phyloP scores from a whole-genome alignment of 1,140 invertebrate genomes.

The Ips typographus region DNA sequence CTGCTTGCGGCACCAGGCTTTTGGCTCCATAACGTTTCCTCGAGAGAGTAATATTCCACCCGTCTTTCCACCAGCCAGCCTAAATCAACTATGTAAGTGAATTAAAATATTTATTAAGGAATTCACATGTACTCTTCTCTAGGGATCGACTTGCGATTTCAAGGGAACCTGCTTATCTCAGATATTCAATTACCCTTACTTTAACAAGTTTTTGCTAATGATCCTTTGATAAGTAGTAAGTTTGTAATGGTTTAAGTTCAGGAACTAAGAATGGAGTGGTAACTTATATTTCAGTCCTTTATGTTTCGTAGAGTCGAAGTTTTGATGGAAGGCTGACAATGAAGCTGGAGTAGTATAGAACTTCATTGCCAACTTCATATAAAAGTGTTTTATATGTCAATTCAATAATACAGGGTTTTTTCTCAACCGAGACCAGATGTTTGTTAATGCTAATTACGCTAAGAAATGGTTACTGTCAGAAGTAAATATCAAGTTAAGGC shows the following conservation, averaged over 20 bases:
- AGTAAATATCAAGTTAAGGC: too few relatives aligned
- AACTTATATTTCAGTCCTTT: too few relatives aligned
- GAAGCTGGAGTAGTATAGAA: too few relatives aligned
- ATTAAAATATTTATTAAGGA: conserved; percentile 54
- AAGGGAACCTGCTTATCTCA: conserved; percentile 41
- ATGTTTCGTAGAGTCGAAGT: too few relatives aligned
- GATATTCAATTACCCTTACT: conserved; percentile 41
- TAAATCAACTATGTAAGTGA: conserved; percentile 53
- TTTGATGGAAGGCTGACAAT: too few relatives aligned
- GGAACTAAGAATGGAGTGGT: too few relatives aligned
- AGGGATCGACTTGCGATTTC: conserved; percentile 15
- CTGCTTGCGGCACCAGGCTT: conserved; percentile 45
- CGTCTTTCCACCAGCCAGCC: conserved; percentile 42
- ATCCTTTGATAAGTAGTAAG: conserved; percentile 19
- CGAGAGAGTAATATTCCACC: conserved; percentile 44
- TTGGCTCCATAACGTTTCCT: conserved; percentile 48
- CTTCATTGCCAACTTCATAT: too few relatives aligned
- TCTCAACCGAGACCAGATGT: too few relatives aligned
- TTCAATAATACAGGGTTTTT: too few relatives aligned
- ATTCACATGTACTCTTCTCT: conserved; percentile 49
- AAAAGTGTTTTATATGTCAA: too few relatives aligned
- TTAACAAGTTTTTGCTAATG: conserved; percentile 23
- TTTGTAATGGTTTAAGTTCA: neutral
- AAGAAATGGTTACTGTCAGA: too few relatives aligned
- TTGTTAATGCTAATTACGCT: too few relatives aligned